Evolutionary conservation across 2,888 invertebrate species (phyloP).

Genomic region (Papilio elwesi): DNA sequence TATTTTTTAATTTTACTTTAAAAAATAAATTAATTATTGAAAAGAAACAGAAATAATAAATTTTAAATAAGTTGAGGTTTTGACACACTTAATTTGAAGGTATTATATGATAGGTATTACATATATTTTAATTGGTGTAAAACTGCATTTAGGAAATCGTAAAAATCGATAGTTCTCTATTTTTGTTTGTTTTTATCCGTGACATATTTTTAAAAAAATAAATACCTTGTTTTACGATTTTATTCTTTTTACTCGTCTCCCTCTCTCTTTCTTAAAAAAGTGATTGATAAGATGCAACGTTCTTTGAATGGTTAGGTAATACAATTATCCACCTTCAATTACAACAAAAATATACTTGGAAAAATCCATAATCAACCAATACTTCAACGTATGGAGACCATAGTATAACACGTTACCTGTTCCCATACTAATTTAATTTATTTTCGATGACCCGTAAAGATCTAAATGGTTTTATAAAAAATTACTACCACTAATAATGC

Average conservation of each 20-base stretch:
- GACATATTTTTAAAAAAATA: too few species aligned
- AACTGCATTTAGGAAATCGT: slow-evolving; percentile 30
- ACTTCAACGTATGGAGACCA: too few species aligned
- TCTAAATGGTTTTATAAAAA: too few species aligned
- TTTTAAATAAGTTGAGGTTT: not conserved
- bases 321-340: too few species aligned
- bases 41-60: not conserved
- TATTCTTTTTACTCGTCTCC: not conserved
- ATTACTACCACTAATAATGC: too few species aligned
- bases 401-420: too few species aligned
- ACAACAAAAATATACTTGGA: too few species aligned
- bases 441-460: too few species aligned
- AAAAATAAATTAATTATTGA: not conserved
- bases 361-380: too few species aligned
- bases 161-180: slow-evolving; percentile 4
- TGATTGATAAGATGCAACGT: too few species aligned
- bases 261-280: not conserved
- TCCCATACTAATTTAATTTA: too few species aligned
- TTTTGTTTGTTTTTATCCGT: not conserved
- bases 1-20: not conserved
- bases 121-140: not conserved
- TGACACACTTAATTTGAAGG: slow-evolving; percentile 21
- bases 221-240: slow-evolving; percentile 17
- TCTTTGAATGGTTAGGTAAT: too few species aligned
- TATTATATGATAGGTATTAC: not conserved